Percentiles rank a stretch among this genome's conserved stretches.
Evolutionary conservation across 2,113 vertebrate species (phyloP).

Genomic region (Hippolais icterina): DNA sequence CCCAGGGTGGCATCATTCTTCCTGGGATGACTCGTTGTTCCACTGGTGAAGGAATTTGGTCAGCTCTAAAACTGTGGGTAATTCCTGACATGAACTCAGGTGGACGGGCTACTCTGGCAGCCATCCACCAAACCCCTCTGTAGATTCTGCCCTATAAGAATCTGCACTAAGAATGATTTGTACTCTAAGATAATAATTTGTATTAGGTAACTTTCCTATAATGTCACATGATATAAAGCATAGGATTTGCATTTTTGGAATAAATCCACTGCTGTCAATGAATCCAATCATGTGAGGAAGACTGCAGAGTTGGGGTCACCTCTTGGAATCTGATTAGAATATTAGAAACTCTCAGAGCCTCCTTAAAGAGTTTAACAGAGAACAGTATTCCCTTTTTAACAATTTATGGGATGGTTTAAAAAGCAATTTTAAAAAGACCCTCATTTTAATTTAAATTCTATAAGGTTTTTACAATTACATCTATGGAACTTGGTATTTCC

Average conservation of each 20-base stretch:
- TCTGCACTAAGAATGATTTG: not conserved
- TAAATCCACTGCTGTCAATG: not conserved
- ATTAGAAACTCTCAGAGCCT: not conserved
- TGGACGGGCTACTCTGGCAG: rapidly evolving
- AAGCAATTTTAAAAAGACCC: not conserved
- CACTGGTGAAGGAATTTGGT: not conserved
- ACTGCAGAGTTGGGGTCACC: not conserved
- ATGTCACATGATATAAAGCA: rapidly evolving
- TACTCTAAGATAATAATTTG: not conserved
- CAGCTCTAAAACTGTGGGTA: not conserved
- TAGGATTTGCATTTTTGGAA: not conserved
- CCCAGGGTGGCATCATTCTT: not conserved
- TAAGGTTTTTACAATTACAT: not conserved
- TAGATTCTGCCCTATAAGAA: not conserved
- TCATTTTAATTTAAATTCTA: not conserved
- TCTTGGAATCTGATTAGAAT: not conserved
- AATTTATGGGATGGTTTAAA: not conserved
- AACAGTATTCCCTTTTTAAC: not conserved
- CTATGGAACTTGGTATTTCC: not conserved
- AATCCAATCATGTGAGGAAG: not conserved
- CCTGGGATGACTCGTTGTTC: not conserved
- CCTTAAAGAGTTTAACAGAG: not conserved
- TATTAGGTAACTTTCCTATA: not conserved
- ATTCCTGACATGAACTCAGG: not conserved
- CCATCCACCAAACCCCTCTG: not conserved